These are phyloP conservation scores for Barbus barbus DNA, from an alignment of 2,113 vertebrate genomes.

Conservation along the genomic window DNA sequence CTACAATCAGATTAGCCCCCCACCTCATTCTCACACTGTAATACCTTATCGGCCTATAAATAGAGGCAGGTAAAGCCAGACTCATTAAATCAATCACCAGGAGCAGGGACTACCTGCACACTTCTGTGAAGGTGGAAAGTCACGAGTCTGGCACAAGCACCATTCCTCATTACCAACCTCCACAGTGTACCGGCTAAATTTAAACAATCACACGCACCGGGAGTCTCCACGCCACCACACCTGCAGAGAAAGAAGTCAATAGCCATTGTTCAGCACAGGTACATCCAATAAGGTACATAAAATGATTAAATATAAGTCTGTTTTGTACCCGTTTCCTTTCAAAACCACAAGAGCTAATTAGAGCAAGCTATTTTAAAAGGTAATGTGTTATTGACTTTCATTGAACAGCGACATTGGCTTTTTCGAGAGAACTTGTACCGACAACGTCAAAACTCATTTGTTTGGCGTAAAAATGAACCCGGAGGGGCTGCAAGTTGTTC, in stretches of 20 bases:
- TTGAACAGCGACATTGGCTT: neutral
- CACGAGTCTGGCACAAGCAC: slow-evolving; percentile 33
- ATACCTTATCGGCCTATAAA: slow-evolving; percentile 61
- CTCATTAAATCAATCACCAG: slow-evolving; percentile 56
- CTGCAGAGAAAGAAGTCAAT: slow-evolving; percentile 11
- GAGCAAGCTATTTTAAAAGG: neutral
- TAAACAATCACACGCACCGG: slow-evolving; percentile 34
- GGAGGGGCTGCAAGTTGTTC: neutral
- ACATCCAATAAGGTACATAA: neutral
- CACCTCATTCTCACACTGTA: slow-evolving; percentile 25
- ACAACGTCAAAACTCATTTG: neutral
- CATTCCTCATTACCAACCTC: slow-evolving; percentile 45
- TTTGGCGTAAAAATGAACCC: neutral
- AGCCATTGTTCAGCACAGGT: neutral
- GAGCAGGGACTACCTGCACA: slow-evolving; percentile 39
- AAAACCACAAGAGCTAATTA: too few relatives aligned
- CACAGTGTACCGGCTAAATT: slow-evolving; percentile 44
- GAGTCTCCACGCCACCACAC: slow-evolving; percentile 25
- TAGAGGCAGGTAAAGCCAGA: slow-evolving; percentile 61
- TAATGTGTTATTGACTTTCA: neutral
- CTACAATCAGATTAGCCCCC: slow-evolving; percentile 24
- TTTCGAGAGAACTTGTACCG: neutral
- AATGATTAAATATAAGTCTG: neutral
- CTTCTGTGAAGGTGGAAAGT: slow-evolving; percentile 33
- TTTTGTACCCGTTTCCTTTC: too few relatives aligned